Evolutionary conservation across 2,888 invertebrate species (phyloP).

Genomic region (Dasypogon diadema): DNA sequence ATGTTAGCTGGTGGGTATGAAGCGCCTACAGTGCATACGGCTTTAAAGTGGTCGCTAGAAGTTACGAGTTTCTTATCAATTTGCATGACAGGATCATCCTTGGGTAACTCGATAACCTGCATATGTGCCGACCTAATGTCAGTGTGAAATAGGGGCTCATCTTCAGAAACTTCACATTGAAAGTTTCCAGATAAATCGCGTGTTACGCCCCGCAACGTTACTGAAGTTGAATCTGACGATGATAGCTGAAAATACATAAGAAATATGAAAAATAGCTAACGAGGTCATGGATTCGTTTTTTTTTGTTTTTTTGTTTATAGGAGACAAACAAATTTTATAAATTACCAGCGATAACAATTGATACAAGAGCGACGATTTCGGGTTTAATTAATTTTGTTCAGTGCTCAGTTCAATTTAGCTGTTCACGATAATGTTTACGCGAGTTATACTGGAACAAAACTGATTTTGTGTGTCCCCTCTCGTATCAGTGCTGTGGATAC

Average conservation of each 20-base stretch:
- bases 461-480: constrained; percentile 9
- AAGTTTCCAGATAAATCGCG: constrained; percentile 71
- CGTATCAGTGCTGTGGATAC: not conserved
- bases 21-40: constrained; percentile 72
- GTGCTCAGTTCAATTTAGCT: not conserved
- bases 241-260: constrained; percentile 65
- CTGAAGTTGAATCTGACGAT: constrained; percentile 71
- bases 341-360: constrained; percentile 23
- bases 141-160: constrained; percentile 72
- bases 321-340: constrained; percentile 2
- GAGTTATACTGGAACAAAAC: not conserved
- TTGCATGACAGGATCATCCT: constrained; percentile 70
- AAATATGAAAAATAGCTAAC: not conserved
- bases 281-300: not conserved
- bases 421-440: not conserved
- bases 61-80: constrained; percentile 71
- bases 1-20: constrained; percentile 72
- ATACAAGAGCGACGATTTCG: not conserved
- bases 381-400: constrained; percentile 22
- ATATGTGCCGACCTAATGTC: constrained; percentile 71
- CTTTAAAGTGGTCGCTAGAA: constrained; percentile 70
- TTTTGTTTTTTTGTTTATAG: not conserved
- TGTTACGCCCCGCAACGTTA: constrained; percentile 71
- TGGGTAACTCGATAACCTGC: constrained; percentile 72
- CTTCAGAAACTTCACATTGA: constrained; percentile 73